phyloP scores from a whole-genome alignment of 2,888 invertebrate genomes.

The Itoplectis maculator region DNA sequence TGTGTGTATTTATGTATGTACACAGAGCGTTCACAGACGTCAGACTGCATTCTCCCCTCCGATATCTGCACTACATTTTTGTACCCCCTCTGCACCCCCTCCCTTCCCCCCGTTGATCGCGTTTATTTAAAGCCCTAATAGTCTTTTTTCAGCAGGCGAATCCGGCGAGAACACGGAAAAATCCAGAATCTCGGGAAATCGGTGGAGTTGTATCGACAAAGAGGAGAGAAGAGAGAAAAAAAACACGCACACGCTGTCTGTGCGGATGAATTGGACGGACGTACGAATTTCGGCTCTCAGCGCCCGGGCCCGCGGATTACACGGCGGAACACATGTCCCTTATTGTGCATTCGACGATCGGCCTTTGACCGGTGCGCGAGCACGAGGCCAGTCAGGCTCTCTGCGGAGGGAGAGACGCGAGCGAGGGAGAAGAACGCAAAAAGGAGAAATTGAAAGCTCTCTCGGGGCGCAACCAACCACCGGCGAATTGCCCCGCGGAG shows the following conservation, averaged over 20 bases:
- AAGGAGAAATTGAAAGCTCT: slow-evolving; percentile 22
- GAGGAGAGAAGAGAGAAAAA: slow-evolving; percentile 2
- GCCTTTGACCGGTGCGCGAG: slow-evolving; percentile 62
- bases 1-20: not conserved
- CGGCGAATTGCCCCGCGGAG: slow-evolving; percentile 26
- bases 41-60: not conserved
- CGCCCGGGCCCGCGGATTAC: slow-evolving; percentile 72
- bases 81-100: too few species aligned
- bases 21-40: slow-evolving; percentile 14
- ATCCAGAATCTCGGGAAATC: slow-evolving; percentile 27
- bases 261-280: slow-evolving; percentile 35
- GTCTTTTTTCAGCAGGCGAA: slow-evolving; percentile 1
- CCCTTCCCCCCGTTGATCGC: too few species aligned
- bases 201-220: slow-evolving; percentile 17
- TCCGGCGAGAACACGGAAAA: slow-evolving; percentile 45
- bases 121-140: slow-evolving; percentile 3
- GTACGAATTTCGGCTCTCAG: slow-evolving; percentile 26
- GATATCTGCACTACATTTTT: not conserved
- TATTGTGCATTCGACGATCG: slow-evolving; percentile 68
- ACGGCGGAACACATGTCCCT: slow-evolving; percentile 74
- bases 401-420: slow-evolving; percentile 17
- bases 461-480: not conserved
- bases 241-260: slow-evolving; percentile 22
- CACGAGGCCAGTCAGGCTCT: slow-evolving; percentile 16
- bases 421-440: slow-evolving; percentile 1